phyloP scores from a whole-genome alignment of 2,797 vertebrate genomes.

The Coranthus polyacanthus region DNA sequence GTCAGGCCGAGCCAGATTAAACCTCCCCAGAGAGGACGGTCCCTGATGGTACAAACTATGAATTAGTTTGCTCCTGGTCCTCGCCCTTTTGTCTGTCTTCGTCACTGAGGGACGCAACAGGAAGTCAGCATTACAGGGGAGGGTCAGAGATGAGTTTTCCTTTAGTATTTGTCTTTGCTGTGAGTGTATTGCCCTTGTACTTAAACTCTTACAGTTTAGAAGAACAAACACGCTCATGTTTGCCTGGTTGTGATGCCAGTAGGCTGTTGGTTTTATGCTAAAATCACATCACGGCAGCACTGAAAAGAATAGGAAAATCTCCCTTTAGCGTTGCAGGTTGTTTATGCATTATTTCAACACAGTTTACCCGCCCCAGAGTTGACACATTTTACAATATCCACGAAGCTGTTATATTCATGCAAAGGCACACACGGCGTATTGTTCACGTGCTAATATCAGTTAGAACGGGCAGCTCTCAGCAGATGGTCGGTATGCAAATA shows the following conservation, averaged over 20 bases:
- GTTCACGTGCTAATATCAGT: conserved; percentile 40
- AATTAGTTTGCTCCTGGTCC: conserved; percentile 52
- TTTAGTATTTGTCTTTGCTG: conserved; percentile 6
- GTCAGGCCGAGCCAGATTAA: conserved; percentile 54
- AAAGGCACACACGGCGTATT: conserved; percentile 29
- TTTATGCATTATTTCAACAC: background rate
- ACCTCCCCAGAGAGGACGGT: conserved; percentile 49
- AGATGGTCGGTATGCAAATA: conserved; percentile 68
- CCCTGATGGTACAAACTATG: conserved; percentile 53
- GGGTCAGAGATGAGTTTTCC: conserved; percentile 39
- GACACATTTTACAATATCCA: conserved; percentile 40
- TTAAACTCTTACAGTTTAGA: conserved; percentile 4
- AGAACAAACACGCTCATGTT: conserved; percentile 16
- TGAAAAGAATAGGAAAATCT: background rate
- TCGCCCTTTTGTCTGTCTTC: conserved; percentile 56
- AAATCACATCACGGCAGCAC: background rate
- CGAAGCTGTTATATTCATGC: conserved; percentile 42
- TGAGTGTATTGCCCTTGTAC: background rate
- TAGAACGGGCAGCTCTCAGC: conserved; percentile 39
- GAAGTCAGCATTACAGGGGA: conserved; percentile 48
- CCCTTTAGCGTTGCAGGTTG: background rate
- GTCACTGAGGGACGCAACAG: conserved; percentile 65
- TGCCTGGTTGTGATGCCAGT: background rate
- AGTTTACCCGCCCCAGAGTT: background rate
- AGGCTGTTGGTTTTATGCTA: background rate